Evolutionary conservation across 2,888 invertebrate species (phyloP).

Genomic region (Congeria kusceri): DNA sequence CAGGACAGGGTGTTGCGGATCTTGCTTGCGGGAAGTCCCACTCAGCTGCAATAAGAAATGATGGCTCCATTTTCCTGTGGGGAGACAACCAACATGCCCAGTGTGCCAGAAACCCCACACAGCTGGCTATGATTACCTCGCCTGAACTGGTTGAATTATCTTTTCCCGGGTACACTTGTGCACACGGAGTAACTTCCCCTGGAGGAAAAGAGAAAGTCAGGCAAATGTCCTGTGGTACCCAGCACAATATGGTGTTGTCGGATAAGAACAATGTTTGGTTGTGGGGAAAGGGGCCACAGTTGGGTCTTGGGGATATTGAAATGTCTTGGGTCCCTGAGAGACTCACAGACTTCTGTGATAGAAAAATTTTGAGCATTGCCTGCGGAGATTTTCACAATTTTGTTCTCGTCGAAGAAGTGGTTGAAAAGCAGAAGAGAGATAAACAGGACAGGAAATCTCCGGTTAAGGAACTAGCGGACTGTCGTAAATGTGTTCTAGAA

Average conservation of each 20-base stretch:
- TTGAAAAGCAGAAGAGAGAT: constrained; percentile 4
- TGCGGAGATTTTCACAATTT: constrained; percentile 82
- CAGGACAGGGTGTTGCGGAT: constrained; percentile 88
- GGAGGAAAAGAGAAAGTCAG: constrained; percentile 59
- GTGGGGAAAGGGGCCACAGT: constrained; percentile 83
- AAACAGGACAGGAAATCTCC: constrained; percentile 20
- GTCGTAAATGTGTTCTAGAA: not conserved
- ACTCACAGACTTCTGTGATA: constrained; percentile 73
- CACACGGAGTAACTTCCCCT: constrained; percentile 69
- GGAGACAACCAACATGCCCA: constrained; percentile 86
- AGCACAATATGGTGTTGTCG: constrained; percentile 82
- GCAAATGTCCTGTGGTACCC: constrained; percentile 79
- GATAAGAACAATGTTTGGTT: constrained; percentile 81
- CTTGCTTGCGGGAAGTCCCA: constrained; percentile 91
- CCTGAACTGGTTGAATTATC: constrained; percentile 68
- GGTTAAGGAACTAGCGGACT: not conserved
- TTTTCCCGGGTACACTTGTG: constrained; percentile 63
- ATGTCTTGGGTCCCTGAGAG: constrained; percentile 68
- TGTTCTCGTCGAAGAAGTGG: constrained; percentile 78
- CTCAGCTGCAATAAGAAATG: constrained; percentile 77
- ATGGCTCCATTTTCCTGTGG: constrained; percentile 84
- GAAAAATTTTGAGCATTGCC: constrained; percentile 77
- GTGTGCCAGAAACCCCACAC: constrained; percentile 88
- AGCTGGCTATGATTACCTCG: constrained; percentile 59
- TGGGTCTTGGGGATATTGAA: constrained; percentile 72